Base-by-base conservation (phyloP, 2,888 invertebrate genomes). In the Schizaphis graminum region DNA sequence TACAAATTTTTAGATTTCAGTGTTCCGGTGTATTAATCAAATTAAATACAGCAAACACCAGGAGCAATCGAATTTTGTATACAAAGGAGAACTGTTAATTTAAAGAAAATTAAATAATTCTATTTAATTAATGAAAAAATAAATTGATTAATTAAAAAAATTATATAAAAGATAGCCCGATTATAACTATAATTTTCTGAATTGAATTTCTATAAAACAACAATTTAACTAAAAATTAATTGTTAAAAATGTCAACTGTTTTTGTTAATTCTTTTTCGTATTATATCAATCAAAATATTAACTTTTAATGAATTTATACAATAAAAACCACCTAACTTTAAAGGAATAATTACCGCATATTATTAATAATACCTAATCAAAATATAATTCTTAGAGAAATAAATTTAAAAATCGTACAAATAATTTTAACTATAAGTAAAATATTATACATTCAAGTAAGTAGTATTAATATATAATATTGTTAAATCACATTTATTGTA, bases 11-110 rank as follows among this genome's bases (percentile, higher is more conserved):
- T 91, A 89, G 47, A 84, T 88, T 92, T 89, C 47, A 86, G 7
- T 85, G 57, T 94, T 89, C 89, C 84, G 77, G 89, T 24, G 44
- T 56, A 89, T 84, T 89, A 93, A 89, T 77, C 53, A 93, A 93
- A 87, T 77, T 89, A 85, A 89, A 85, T 41, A 84, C 77, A 44
- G 41, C 35, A 77, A 93, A 88, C 53, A 77, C 53, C 49, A 26
- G 53, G 44, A 77, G 41, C 53, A 92, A 88, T 92, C 53, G 53
- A 53, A 61, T 47, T 91, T 85, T 67, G 61, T 7, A 49, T 90
- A 67, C 24, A 90, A 24, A 41, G 0, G 5, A 57, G 3, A 85
- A 4, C 13, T 85, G 35, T 77, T 90, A 67, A 53, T 91, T 49
- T 53, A n/a, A 10, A 56, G 26, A 41, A 84, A 85, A 41, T 28